Evolutionary conservation across 2,797 vertebrate species (phyloP), one percentile per base, ranked within the genome.

Genomic region (Catharus ustulatus): DNA sequence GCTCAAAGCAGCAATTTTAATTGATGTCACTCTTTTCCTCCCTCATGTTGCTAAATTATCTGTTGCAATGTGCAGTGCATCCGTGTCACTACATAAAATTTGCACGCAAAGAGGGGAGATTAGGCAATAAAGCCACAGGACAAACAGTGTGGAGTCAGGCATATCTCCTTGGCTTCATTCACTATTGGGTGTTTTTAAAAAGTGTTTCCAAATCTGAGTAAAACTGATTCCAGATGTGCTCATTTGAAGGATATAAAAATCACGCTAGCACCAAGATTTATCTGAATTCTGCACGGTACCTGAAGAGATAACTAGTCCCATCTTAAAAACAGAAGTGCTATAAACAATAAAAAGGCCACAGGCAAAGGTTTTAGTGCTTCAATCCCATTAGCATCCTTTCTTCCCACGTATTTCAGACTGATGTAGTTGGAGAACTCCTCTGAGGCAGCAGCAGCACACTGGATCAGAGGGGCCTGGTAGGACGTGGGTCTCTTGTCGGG

Each of bases 391-490:
- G 21, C 13, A 38, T 54, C 76, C 43, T 90, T 72, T 48, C 27
- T 82, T 43, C 69, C 95, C 89, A 40, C 78, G 34, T 94, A 94
- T 73, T 57, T 83, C 61, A 86, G 96, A 55, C 75, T 91, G 1
- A 45, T 22, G 13, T 95, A 94, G 63, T 29, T 93, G 21, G 95
- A 58, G 67, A 90, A 66, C 4, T 83, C 81, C 34, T 71, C 87
- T 1, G 95, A 43, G 1, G 74, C 94, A 6, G 72, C 94, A 6
- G 72, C 93, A 4, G 96, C 96, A 72, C 99, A 99, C 85, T 98
- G 98, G 72, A 98, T 82, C 96, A 99, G 98, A 42, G 99, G 98
- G 7, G 98, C 96, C 95, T 99, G 99, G 91, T 98, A 99, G 15
- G 99, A 99, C 0, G 99, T 99, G 93, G 99, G 98, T 13, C 98